A percentile compares a stretch with the other conserved stretches of the same genome.
Conservation (phyloP, 1,140 invertebrate species). For the Brachionus plicatilis region DNA sequence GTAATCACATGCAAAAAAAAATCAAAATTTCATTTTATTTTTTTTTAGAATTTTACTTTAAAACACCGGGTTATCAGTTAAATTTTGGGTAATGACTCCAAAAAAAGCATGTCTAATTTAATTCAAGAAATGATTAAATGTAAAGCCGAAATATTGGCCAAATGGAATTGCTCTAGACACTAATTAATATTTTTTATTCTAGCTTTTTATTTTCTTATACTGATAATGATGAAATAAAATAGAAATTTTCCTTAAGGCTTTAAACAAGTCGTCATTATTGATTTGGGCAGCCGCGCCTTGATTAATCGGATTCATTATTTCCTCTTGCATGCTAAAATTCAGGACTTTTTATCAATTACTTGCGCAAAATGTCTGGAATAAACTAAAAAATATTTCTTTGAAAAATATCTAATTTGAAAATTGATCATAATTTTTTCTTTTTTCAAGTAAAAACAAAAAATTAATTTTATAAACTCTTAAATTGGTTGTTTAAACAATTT, state of each 20-base stretch:
- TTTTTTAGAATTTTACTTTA: not conserved
- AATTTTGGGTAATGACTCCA: not conserved
- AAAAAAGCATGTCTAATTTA: not conserved
- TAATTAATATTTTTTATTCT: conserved; percentile 4
- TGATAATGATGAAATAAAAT: not conserved
- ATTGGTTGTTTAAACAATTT: not conserved
- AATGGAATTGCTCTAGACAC: not conserved
- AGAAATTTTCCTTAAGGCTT: not conserved
- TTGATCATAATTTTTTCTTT: not conserved
- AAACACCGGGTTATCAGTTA: not conserved
- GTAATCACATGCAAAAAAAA: not conserved
- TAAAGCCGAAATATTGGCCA: not conserved
- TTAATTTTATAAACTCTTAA: not conserved
- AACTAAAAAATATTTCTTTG: not conserved
- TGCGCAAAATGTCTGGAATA: not conserved
- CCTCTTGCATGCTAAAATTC: not conserved
- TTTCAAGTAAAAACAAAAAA: not conserved
- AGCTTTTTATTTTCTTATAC: not conserved
- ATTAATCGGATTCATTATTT: not conserved
- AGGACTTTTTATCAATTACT: not conserved
- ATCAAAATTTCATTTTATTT: not conserved
- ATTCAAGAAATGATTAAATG: not conserved
- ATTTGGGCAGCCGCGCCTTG: not conserved
- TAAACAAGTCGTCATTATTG: not conserved
- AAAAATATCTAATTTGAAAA: not conserved